Conservation (phyloP, 2,888 invertebrate species). For the Cosmia trapezina region DNA sequence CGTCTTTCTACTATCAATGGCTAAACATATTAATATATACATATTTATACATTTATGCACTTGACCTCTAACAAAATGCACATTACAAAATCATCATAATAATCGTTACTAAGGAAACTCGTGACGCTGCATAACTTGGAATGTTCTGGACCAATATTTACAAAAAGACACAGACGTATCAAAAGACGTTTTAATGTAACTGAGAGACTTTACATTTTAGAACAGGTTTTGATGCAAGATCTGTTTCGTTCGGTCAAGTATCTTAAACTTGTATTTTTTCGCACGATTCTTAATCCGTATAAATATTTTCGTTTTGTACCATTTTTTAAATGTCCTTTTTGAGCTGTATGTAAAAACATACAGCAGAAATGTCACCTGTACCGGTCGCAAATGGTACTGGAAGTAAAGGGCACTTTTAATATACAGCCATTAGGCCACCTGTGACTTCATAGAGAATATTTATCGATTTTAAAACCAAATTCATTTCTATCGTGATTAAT, state of each 20-base stretch:
- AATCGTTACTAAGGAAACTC: conserved; percentile 9
- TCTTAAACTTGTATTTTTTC: conserved; percentile 20
- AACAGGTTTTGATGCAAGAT: conserved; percentile 39
- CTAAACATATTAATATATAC: background rate
- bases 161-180: conserved; percentile 13
- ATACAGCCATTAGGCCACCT: conserved; percentile 2
- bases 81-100: conserved; percentile 34
- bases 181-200: conserved; percentile 5
- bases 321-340: background rate
- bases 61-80: conserved; percentile 17
- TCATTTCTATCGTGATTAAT: background rate
- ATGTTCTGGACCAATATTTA: conserved; percentile 30
- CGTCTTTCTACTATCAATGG: background rate
- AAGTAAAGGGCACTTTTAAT: conserved; percentile 24
- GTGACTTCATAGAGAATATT: conserved; percentile 12
- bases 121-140: conserved; percentile 18
- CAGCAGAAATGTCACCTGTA: conserved; percentile 12
- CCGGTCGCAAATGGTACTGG: conserved; percentile 2
- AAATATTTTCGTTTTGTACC: background rate
- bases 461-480: background rate
- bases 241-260: conserved; percentile 20
- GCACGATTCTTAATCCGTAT: background rate
- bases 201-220: conserved; percentile 15
- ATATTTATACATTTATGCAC: background rate
- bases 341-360: conserved; percentile 1